Evolutionary conservation across 92 coral and sea anemone species (phyloP).

Genomic region (Galaxea fascicularis): DNA sequence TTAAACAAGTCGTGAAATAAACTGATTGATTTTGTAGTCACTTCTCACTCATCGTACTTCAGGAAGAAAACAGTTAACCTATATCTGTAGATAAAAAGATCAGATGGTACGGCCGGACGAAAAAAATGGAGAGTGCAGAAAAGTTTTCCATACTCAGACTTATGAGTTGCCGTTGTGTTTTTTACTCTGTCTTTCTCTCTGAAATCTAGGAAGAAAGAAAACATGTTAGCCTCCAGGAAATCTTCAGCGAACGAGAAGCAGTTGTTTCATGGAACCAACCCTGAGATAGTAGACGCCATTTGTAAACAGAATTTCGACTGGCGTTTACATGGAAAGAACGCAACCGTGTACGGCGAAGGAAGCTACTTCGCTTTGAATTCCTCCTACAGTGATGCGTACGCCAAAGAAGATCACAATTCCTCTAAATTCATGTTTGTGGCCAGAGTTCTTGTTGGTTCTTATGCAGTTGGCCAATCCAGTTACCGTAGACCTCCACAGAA

Average conservation of each 20-base stretch:
- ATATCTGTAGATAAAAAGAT: too few relatives aligned
- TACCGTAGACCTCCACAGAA: slow-evolving; percentile 59
- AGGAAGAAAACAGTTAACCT: too few relatives aligned
- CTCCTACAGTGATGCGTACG: slow-evolving; percentile 71
- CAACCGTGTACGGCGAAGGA: slow-evolving; percentile 76
- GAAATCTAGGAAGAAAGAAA: slow-evolving; percentile 74
- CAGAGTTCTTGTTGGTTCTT: slow-evolving; percentile 82
- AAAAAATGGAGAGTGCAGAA: too few relatives aligned
- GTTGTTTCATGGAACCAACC: slow-evolving; percentile 82
- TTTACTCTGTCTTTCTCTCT: neutral
- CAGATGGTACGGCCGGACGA: too few relatives aligned
- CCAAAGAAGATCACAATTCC: slow-evolving; percentile 42
- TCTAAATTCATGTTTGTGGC: slow-evolving; percentile 79
- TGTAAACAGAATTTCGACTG: slow-evolving; percentile 84
- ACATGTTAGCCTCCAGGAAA: slow-evolving; percentile 55
- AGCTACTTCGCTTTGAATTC: slow-evolving; percentile 85
- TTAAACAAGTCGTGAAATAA: too few relatives aligned
- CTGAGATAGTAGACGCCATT: slow-evolving; percentile 71
- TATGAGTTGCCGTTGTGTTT: neutral
- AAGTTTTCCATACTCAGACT: too few relatives aligned
- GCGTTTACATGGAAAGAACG: slow-evolving; percentile 73
- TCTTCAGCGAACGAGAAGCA: slow-evolving; percentile 46
- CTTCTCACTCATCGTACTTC: too few relatives aligned
- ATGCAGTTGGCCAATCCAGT: slow-evolving; percentile 71
- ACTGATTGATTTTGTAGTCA: too few relatives aligned